Base-by-base conservation (phyloP, 2,888 invertebrate genomes). In the Oscheius sp. region DNA sequence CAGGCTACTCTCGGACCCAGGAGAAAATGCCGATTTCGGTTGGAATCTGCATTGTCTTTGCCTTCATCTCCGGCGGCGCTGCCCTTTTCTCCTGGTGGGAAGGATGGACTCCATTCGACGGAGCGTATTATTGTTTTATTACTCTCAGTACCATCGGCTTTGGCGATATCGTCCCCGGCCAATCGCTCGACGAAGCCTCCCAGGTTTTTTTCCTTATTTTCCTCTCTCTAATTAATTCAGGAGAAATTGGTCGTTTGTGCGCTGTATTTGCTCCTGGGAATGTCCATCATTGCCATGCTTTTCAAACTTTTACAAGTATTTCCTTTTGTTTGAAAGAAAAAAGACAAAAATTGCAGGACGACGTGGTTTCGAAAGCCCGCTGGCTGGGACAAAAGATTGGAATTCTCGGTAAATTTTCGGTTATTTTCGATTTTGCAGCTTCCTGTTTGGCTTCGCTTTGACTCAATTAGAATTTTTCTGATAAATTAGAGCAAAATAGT, bases 21-120 rank as follows among this genome's bases (percentile, higher is more conserved):
- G 78, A 78, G 42, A 75, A 78, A 72, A 86, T 86, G 77, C 86
- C 93, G 85, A 93, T 95, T 84, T 88, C 94, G 82, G 95, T 96
- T 2, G 95, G 96, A 17, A 93, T 96, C 61, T 89, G 93, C 72
- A 90, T 96, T 52, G 95, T 95, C 87, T 90, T 95, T 52, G 91
- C 92, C 67, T 93, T 95, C 80, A 93, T 96, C 90, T 91, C 94
- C 79, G 91, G 92, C 15, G 96, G 97, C n/a, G 95, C 95, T 1
- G 89, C 93, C 87, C 90, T 97, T 55, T 96, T 97, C 88, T 91
- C 92, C 1, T 90, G 92, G 86, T 96, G 95, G 94, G 96, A 96
- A 88, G 91, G 91, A 45, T 96, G 96, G 96, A 91, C 92, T 82
- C 91, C 92, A 85, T 90, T 96, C 78, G 94, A 95, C 82, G 95